Evolutionary conservation across 2,888 invertebrate species (phyloP).

Genomic region (Adineta ricciae): DNA sequence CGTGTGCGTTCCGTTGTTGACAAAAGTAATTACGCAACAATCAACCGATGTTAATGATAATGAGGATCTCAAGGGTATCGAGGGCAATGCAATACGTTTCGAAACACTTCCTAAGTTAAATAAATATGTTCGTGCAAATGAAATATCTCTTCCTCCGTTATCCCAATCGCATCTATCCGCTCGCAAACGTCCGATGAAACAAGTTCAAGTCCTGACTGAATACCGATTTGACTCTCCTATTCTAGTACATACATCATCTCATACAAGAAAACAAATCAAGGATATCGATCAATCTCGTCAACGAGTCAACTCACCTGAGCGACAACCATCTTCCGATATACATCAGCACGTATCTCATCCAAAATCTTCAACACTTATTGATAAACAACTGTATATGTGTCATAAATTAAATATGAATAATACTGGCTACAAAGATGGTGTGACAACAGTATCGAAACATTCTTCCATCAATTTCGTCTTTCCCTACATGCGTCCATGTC

Average conservation of each 20-base stretch:
- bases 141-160: background rate
- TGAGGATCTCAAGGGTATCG: background rate
- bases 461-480: background rate
- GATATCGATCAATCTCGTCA: background rate
- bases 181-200: background rate
- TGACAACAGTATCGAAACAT: background rate
- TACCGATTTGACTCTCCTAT: background rate
- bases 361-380: background rate
- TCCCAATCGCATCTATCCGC: background rate
- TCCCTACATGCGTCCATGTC: background rate
- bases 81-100: background rate
- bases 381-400: background rate
- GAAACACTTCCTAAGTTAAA: background rate
- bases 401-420: background rate
- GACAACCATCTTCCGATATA: background rate
- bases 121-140: background rate
- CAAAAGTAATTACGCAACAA: background rate
- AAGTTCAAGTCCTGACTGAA: background rate
- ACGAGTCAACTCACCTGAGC: background rate
- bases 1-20: no score
- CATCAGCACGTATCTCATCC: background rate
- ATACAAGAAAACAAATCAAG: background rate
- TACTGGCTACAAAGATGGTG: background rate
- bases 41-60: background rate
- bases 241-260: background rate